Percentiles rank a stretch among this genome's conserved stretches.
Conservation (phyloP, 2,888 invertebrate genomes). For the Troglohyphantes excavatus region DNA sequence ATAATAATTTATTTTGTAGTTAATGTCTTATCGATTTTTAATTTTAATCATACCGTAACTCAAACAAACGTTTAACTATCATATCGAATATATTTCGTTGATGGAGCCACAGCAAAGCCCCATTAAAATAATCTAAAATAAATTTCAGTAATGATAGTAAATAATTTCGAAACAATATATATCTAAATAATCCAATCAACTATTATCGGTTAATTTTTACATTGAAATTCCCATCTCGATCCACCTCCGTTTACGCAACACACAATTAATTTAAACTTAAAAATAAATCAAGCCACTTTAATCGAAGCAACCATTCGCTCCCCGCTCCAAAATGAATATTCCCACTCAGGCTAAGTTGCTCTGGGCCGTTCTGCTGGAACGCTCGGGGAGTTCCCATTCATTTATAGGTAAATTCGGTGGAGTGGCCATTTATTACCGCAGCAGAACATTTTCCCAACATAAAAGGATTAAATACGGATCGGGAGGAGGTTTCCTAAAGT, state of each 20-base stretch:
- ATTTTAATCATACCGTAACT: too few relatives aligned
- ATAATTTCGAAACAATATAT: too few relatives aligned
- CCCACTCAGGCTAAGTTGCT: conserved; percentile 12
- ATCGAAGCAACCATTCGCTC: background rate
- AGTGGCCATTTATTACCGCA: conserved; percentile 52
- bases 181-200: too few relatives aligned
- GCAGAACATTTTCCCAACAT: conserved; percentile 28
- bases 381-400: conserved; percentile 23
- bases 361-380: conserved; percentile 28
- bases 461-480: conserved; percentile 64
- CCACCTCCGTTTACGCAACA: background rate
- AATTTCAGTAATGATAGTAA: too few relatives aligned
- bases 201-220: too few relatives aligned
- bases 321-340: background rate
- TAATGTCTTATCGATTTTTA: too few relatives aligned
- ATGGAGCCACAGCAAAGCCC: too few relatives aligned
- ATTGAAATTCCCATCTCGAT: background rate
- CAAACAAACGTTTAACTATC: too few relatives aligned
- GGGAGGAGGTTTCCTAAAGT: conserved; percentile 10
- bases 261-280: conserved; percentile 20
- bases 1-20: too few relatives aligned
- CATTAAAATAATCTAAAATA: too few relatives aligned
- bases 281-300: conserved; percentile 5
- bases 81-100: too few relatives aligned
- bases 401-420: conserved; percentile 54